Conservation (phyloP, 2,797 vertebrate species). For the Psittacula derbiana region DNA sequence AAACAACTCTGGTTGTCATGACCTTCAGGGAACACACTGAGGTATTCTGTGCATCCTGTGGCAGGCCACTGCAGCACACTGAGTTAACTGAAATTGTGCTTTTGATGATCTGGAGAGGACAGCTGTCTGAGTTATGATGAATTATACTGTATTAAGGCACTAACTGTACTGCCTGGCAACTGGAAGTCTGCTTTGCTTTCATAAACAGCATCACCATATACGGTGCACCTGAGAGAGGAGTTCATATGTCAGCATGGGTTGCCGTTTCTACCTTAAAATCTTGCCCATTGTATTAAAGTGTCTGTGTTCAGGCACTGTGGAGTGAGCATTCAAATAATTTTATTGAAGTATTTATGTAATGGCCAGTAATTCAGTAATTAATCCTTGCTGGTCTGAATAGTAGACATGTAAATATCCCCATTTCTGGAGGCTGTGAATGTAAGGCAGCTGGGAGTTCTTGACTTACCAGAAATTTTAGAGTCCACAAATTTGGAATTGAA, state of each 20-base stretch:
- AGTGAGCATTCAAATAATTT: neutral
- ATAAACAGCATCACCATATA: neutral
- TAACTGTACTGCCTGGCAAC: neutral
- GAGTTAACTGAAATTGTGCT: neutral
- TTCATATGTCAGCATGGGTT: neutral
- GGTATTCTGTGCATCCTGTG: neutral
- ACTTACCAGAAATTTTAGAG: slow-evolving; percentile 18
- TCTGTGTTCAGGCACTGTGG: neutral
- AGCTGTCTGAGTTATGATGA: neutral
- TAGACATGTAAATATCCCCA: neutral
- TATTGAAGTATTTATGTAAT: neutral
- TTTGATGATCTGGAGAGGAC: neutral
- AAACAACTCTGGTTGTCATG: neutral
- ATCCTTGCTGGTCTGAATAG: neutral
- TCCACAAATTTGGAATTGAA: slow-evolving; percentile 30
- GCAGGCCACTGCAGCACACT: neutral
- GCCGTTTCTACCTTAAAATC: neutral
- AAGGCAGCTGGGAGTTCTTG: slow-evolving; percentile 34
- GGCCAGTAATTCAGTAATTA: neutral
- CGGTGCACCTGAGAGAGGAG: neutral
- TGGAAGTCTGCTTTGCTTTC: neutral
- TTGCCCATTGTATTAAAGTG: neutral
- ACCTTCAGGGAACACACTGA: neutral
- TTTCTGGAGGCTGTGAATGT: slow-evolving; percentile 6
- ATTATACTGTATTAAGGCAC: neutral